Base-by-base conservation (phyloP, 2,113 vertebrate genomes). In the Benitochromis conjunctus region DNA sequence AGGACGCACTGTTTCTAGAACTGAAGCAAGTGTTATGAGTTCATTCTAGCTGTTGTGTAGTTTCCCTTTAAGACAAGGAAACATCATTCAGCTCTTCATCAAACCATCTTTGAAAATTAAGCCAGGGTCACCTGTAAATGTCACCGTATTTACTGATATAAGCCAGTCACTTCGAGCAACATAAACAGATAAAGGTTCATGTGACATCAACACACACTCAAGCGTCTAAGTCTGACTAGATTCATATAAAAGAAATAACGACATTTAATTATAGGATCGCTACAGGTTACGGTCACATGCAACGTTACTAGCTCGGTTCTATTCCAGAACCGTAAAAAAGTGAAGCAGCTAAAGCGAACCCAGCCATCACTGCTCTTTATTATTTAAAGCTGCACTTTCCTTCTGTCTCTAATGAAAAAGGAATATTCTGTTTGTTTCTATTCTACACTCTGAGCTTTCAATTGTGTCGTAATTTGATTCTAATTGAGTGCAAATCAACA, bases 401-500 rank as follows among this genome's bases (percentile, higher is more conserved):
- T 51, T 57, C 41, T 9, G n/a, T 55, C 58, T 8, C 53, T 16
- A 13, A 38, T 41, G 24, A 55, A 66, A 80, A 66, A 36, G 10
- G 16, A 41, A 53, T 31, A 38, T 6, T 83, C 16, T 53, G 41
- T 13, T 79, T 31, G 58, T 26, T 38, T 78, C 31, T 34, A 16
- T 24, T 81, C 24, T 34, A 26, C 76, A 64, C 81, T 58, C 41
- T 7, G 14, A 76, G 71, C 53, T 26, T 90, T 91, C 76, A 41
- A 82, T 80, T 84, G 69, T 83, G 48, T 18, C 41, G 41, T 83
- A 74, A 92, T 90, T 92, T 84, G 86, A 57, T 88, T 93, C 53
- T 88, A 92, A 93, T 90, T 92, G 89, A 88, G 88, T 55, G 62
- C 51, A 83, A 79, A 90, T 89, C 92, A 84, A 93, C 85, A 77